A percentile compares a stretch with the other conserved stretches of the same genome.
Conservation (phyloP, 2,797 vertebrate species). For the Sarcophilus harrisii region DNA sequence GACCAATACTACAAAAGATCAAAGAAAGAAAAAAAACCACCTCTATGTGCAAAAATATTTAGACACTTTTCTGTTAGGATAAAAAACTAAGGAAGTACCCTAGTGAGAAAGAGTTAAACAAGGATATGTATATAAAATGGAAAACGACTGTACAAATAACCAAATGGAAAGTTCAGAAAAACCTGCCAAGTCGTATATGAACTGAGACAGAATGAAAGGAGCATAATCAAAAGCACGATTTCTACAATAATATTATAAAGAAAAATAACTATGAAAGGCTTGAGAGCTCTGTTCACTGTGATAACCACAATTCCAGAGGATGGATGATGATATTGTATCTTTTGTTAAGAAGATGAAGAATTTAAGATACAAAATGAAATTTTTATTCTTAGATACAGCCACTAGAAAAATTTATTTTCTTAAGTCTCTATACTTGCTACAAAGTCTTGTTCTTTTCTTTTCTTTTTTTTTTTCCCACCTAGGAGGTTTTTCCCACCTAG, state of each 20-base stretch:
- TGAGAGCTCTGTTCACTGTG: background rate
- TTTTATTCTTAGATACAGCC: background rate
- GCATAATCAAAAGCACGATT: background rate
- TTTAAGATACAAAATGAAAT: too few relatives aligned
- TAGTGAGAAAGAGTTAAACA: background rate
- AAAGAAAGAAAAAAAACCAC: background rate
- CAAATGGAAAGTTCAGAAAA: background rate
- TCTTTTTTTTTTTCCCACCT: background rate
- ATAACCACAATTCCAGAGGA: background rate
- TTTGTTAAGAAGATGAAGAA: too few relatives aligned
- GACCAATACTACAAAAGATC: background rate
- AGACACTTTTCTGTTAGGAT: background rate
- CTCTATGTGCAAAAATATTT: background rate
- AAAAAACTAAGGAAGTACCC: background rate
- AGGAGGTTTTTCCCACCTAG: background rate
- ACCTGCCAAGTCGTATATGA: background rate
- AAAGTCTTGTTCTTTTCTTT: background rate
- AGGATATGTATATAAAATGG: too few relatives aligned
- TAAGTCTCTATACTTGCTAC: background rate
- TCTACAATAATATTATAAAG: background rate
- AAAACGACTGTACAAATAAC: background rate
- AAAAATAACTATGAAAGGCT: background rate
- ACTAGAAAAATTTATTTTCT: background rate
- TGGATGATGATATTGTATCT: background rate
- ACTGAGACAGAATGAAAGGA: too few relatives aligned